Percentiles rank a stretch among this genome's conserved stretches.
Evolutionary conservation across 2,113 vertebrate genomes (phyloP).

Genomic region (Microtus oregoni): DNA sequence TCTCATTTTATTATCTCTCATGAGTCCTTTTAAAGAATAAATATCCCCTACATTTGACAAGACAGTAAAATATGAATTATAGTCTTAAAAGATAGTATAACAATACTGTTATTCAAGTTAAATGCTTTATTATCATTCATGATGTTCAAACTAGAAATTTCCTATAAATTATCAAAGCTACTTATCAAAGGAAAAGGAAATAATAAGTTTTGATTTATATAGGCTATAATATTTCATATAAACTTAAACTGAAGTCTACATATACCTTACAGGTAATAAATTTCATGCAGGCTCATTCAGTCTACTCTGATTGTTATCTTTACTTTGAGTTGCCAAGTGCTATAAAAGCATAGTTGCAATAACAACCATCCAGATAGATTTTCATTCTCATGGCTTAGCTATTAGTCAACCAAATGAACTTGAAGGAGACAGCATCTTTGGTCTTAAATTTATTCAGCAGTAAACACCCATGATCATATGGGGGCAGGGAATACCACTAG

Average conservation of each 20-base stretch:
- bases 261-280: slow-evolving; percentile 4
- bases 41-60: not conserved
- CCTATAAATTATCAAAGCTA: slow-evolving; percentile 40
- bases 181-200: slow-evolving; percentile 13
- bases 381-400: not conserved
- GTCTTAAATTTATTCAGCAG: not conserved
- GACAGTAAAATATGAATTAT: not conserved
- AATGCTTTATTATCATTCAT: slow-evolving; percentile 11
- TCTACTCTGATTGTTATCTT: slow-evolving; percentile 52
- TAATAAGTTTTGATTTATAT: slow-evolving; percentile 35
- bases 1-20: not conserved
- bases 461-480: not conserved
- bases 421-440: not conserved
- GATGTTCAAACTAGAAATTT: not conserved
- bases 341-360: slow-evolving; percentile 56
- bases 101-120: not conserved
- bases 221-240: slow-evolving; percentile 49
- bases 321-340: slow-evolving; percentile 56
- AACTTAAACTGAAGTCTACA: not conserved
- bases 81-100: not conserved
- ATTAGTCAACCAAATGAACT: not conserved
- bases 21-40: not conserved
- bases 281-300: slow-evolving; percentile 11
- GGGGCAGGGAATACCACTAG: not conserved
- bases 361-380: not conserved